Conservation (phyloP, 2,113 vertebrate genomes). For the Amblyopsis rosae region DNA sequence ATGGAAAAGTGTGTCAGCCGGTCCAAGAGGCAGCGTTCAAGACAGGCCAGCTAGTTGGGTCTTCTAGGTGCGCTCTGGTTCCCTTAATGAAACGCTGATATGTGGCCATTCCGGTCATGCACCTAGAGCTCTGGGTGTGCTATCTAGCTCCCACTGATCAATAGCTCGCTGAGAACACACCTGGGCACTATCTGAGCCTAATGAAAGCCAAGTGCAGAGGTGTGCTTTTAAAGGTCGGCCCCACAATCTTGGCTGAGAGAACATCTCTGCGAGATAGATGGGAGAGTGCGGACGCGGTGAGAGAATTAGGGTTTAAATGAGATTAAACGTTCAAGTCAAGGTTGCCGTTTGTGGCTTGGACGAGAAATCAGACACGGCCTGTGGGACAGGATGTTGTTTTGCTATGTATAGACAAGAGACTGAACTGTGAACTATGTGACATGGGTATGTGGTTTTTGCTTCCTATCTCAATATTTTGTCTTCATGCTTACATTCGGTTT, state of each 20-base stretch:
- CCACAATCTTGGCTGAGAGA: constrained; percentile 35
- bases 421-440: constrained; percentile 2
- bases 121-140: constrained; percentile 47
- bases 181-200: constrained; percentile 44
- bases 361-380: constrained; percentile 2
- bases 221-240: constrained; percentile 53
- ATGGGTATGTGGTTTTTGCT: neutral
- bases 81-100: constrained; percentile 61
- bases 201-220: constrained; percentile 54
- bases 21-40: constrained; percentile 35
- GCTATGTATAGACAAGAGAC: neutral
- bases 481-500: neutral
- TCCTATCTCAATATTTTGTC: neutral
- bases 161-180: constrained; percentile 55
- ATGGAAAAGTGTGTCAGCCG: neutral
- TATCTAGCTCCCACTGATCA: constrained; percentile 45
- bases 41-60: constrained; percentile 60
- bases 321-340: constrained; percentile 40
- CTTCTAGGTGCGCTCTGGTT: constrained; percentile 56
- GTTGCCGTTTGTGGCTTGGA: constrained; percentile 18
- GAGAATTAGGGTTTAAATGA: constrained; percentile 48
- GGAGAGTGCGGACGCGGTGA: neutral
- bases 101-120: constrained; percentile 33
- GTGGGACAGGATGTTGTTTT: constrained; percentile 1
- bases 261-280: constrained; percentile 31